Percentiles rank a stretch among this genome's conserved stretches.
These are phyloP conservation scores for Ascaphus truei DNA, from an alignment of 2,113 vertebrate species.

Conservation along the genomic window DNA sequence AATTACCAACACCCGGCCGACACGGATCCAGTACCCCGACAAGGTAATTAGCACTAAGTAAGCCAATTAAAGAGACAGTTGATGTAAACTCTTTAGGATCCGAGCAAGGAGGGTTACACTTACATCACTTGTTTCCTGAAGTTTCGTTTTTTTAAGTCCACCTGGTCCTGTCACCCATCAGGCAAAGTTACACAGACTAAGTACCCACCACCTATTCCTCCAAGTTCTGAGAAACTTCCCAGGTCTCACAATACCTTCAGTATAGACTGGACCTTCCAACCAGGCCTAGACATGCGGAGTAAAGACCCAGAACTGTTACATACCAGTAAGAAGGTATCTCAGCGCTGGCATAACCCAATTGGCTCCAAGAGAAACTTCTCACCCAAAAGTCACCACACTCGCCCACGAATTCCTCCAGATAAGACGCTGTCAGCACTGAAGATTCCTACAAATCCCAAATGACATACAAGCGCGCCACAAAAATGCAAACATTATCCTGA, in stretches of 20 bases:
- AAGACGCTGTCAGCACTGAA: neutral
- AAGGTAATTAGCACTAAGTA: too few species aligned
- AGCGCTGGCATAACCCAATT: too few species aligned
- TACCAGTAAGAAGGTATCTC: conserved; percentile 10
- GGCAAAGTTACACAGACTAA: neutral
- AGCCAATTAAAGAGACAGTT: too few species aligned
- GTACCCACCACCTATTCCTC: neutral
- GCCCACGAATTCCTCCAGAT: neutral
- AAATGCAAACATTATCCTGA: conserved; percentile 24
- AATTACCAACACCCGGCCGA: too few species aligned
- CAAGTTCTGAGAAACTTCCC: conserved; percentile 10
- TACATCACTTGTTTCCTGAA: conserved; percentile 23
- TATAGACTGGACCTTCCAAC: neutral
- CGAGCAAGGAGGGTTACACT: neutral
- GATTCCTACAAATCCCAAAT: conserved; percentile 22
- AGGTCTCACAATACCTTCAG: neutral
- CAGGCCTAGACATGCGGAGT: too few species aligned
- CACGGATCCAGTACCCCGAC: too few species aligned
- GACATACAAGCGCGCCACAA: conserved; percentile 24
- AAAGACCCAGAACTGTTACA: conserved; percentile 2
- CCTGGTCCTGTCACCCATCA: too few species aligned
- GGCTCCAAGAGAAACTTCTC: too few species aligned
- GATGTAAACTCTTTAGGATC: too few species aligned
- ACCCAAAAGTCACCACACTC: neutral
- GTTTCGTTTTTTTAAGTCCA: too few species aligned